Percentiles rank a stretch among this genome's conserved stretches.
Evolutionary conservation across 1,140 invertebrate genomes (phyloP).

Genomic region (Microplitis mediator): DNA sequence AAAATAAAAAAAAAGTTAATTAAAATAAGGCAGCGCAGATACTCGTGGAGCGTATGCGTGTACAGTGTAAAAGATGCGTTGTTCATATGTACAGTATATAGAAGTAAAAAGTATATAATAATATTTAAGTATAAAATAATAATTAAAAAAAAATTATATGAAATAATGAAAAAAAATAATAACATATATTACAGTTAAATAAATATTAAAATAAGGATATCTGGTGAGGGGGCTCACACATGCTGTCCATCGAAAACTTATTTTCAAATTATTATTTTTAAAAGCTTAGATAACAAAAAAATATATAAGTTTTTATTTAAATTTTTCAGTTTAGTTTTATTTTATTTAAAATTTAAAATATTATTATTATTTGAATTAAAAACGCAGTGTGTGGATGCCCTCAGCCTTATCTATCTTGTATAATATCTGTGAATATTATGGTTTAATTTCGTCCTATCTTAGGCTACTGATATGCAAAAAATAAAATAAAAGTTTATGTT

Average conservation of each 20-base stretch:
- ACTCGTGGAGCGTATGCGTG: slow-evolving; percentile 56
- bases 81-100: slow-evolving; percentile 63
- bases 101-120: neutral
- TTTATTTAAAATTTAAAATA: slow-evolving; percentile 11
- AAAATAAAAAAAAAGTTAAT: slow-evolving; percentile 30
- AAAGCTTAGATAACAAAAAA: slow-evolving; percentile 9
- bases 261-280: slow-evolving; percentile 9
- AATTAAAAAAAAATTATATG: slow-evolving; percentile 32
- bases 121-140: slow-evolving; percentile 39
- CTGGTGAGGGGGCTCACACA: slow-evolving; percentile 43
- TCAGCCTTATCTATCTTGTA: slow-evolving; percentile 58
- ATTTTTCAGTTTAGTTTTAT: too few species aligned
- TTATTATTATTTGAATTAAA: slow-evolving; percentile 18
- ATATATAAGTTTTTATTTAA: slow-evolving; percentile 13
- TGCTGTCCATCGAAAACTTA: slow-evolving; percentile 33
- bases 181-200: slow-evolving; percentile 54
- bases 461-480: slow-evolving; percentile 57
- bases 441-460: slow-evolving; percentile 63
- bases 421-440: slow-evolving; percentile 65
- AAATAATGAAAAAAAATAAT: slow-evolving; percentile 28
- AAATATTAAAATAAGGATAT: slow-evolving; percentile 47
- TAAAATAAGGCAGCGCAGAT: slow-evolving; percentile 54
- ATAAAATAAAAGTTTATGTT: slow-evolving; percentile 53
- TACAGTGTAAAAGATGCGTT: slow-evolving; percentile 64
- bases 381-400: slow-evolving; percentile 45